Conservation (phyloP, 1,140 invertebrate genomes). For the Drosophila carrolli region DNA sequence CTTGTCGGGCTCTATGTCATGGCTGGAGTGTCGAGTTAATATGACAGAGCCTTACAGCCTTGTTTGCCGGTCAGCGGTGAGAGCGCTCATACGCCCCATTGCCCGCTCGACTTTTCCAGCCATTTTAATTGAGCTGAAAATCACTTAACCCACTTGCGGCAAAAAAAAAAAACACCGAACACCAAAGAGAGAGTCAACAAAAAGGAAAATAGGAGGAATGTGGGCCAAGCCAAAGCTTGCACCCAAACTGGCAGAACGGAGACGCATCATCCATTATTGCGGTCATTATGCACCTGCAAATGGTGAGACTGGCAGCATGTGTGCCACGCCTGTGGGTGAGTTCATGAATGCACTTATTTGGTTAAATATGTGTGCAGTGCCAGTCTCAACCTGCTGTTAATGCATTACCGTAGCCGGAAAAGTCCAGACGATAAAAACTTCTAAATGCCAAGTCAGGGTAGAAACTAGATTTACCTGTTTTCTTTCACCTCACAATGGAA, state of each 20-base stretch:
- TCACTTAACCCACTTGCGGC: slow-evolving; percentile 68
- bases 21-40: slow-evolving; percentile 53
- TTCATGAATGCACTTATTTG: slow-evolving; percentile 20
- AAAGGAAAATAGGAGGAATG: neutral
- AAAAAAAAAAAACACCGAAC: neutral
- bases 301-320: slow-evolving; percentile 18
- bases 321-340: slow-evolving; percentile 1
- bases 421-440: neutral
- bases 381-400: slow-evolving; percentile 4
- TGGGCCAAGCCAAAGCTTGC: neutral
- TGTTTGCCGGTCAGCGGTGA: slow-evolving; percentile 56
- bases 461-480: too few relatives aligned
- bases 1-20: slow-evolving; percentile 42
- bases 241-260: slow-evolving; percentile 11
- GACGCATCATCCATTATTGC: slow-evolving; percentile 36
- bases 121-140: slow-evolving; percentile 79
- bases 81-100: slow-evolving; percentile 67
- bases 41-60: slow-evolving; percentile 63
- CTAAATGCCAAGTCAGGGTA: slow-evolving; percentile 5
- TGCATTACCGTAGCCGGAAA: slow-evolving; percentile 3
- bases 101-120: slow-evolving; percentile 39
- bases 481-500: neutral
- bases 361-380: slow-evolving; percentile 10
- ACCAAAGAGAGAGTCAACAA: neutral
- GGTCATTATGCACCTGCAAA: slow-evolving; percentile 37